Evolutionary conservation across 2,888 invertebrate species (phyloP).

Genomic region (Caenorhabditis sp.): DNA sequence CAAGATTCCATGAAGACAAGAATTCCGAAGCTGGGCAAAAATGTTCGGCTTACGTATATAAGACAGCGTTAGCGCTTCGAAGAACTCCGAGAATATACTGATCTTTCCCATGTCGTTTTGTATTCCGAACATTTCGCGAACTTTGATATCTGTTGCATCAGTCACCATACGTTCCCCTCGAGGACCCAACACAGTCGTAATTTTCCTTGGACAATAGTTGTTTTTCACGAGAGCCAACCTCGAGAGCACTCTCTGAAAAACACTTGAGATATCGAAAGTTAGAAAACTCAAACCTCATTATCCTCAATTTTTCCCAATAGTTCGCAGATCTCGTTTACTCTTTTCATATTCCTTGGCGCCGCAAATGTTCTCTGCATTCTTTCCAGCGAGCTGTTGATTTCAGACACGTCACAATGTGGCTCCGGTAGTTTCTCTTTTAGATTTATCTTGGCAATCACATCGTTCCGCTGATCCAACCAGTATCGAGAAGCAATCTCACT

Average conservation of each 20-base stretch:
- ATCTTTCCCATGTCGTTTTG: background rate
- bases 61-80: background rate
- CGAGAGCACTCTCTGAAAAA: slow-evolving; percentile 30
- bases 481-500: slow-evolving; percentile 56
- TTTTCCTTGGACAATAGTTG: slow-evolving; percentile 23
- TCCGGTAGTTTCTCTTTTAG: slow-evolving; percentile 26
- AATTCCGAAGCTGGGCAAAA: slow-evolving; percentile 20
- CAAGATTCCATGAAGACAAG: slow-evolving; percentile 32
- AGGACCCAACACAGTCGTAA: slow-evolving; percentile 51
- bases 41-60: slow-evolving; percentile 24
- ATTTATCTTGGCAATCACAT: slow-evolving; percentile 36
- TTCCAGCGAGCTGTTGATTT: slow-evolving; percentile 30
- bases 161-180: slow-evolving; percentile 59
- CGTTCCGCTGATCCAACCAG: slow-evolving; percentile 54
- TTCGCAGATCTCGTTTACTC: slow-evolving; percentile 49
- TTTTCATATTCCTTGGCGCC: slow-evolving; percentile 37
- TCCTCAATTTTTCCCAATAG: slow-evolving; percentile 41
- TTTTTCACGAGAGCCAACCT: slow-evolving; percentile 14
- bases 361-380: slow-evolving; percentile 29
- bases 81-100: slow-evolving; percentile 13
- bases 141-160: slow-evolving; percentile 25
- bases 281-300: slow-evolving; percentile 31
- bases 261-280: too few relatives aligned
- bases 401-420: slow-evolving; percentile 20
- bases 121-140: background rate